A percentile compares a stretch with the other conserved stretches of the same genome.
These are phyloP conservation scores for Octomys mimax DNA, from an alignment of 2,797 vertebrate genomes.

Conservation along the genomic window DNA sequence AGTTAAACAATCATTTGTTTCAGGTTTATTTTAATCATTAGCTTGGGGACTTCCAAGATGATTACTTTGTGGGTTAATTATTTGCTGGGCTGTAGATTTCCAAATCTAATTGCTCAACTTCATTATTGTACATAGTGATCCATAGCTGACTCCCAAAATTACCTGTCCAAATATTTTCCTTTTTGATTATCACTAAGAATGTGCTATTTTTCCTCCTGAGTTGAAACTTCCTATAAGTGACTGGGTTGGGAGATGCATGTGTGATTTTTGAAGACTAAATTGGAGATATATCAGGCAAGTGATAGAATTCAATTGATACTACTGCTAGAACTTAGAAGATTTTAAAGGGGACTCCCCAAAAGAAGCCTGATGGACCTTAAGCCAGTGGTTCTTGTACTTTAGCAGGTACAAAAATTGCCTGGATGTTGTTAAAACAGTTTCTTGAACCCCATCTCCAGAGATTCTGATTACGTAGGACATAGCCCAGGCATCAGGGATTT, in stretches of 20 bases:
- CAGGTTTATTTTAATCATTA: conserved; percentile 81
- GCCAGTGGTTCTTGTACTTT: neutral
- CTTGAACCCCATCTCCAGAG: neutral
- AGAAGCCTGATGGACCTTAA: conserved; percentile 48
- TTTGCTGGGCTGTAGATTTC: conserved; percentile 72
- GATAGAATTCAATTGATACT: neutral
- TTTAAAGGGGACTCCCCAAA: neutral
- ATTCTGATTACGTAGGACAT: conserved; percentile 15
- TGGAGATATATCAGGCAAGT: neutral
- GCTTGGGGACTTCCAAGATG: conserved; percentile 82
- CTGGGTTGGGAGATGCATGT: conserved; percentile 32
- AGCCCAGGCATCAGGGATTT: neutral
- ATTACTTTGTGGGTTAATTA: conserved; percentile 72
- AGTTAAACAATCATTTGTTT: conserved; percentile 85
- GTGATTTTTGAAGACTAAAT: conserved; percentile 55
- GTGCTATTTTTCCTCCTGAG: conserved; percentile 68
- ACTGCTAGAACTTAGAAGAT: neutral
- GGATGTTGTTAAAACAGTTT: conserved; percentile 31
- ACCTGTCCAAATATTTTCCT: conserved; percentile 82
- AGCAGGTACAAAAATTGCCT: neutral
- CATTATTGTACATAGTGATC: conserved; percentile 53
- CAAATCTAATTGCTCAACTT: conserved; percentile 73
- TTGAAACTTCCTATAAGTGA: conserved; percentile 62
- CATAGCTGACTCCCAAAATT: conserved; percentile 65
- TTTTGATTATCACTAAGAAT: conserved; percentile 76